These are phyloP conservation scores for Drosophila koepferae DNA, from an alignment of 2,888 invertebrate genomes.

Conservation along the genomic window DNA sequence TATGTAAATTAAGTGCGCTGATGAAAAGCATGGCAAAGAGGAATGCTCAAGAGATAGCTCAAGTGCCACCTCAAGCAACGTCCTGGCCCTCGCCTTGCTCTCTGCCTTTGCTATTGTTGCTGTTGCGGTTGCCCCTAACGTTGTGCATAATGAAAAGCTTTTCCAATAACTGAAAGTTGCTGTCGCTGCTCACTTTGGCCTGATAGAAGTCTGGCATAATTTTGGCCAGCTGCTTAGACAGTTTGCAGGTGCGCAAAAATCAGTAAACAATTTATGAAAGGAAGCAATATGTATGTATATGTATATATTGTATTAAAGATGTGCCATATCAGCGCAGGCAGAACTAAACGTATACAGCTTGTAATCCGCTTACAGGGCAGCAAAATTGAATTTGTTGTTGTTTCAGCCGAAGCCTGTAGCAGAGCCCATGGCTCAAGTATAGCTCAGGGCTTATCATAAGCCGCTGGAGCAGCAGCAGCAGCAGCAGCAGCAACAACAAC, in stretches of 20 bases:
- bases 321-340: slow-evolving; percentile 4
- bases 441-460: slow-evolving; percentile 19
- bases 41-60: slow-evolving; percentile 55
- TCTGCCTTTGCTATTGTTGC: slow-evolving; percentile 34
- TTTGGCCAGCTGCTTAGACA: slow-evolving; percentile 16
- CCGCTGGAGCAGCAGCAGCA: neutral
- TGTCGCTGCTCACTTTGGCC: neutral
- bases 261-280: slow-evolving; percentile 41
- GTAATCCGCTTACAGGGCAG: slow-evolving; percentile 61
- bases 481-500: slow-evolving; percentile 13
- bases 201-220: slow-evolving; percentile 10
- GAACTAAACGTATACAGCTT: slow-evolving; percentile 64
- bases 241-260: slow-evolving; percentile 36
- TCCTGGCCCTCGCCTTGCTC: slow-evolving; percentile 24
- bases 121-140: slow-evolving; percentile 34
- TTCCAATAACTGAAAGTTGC: slow-evolving; percentile 10
- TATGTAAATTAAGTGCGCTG: slow-evolving; percentile 79
- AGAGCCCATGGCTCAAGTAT: slow-evolving; percentile 26
- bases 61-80: slow-evolving; percentile 22
- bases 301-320: neutral
- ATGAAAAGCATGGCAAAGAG: slow-evolving; percentile 71
- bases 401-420: slow-evolving; percentile 2
- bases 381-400: slow-evolving; percentile 69
- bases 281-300: neutral
- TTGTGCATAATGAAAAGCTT: slow-evolving; percentile 35